Evolutionary conservation across 2,113 vertebrate species (phyloP), one percentile per base, ranked within the genome.

Genomic region (Apus apus): DNA sequence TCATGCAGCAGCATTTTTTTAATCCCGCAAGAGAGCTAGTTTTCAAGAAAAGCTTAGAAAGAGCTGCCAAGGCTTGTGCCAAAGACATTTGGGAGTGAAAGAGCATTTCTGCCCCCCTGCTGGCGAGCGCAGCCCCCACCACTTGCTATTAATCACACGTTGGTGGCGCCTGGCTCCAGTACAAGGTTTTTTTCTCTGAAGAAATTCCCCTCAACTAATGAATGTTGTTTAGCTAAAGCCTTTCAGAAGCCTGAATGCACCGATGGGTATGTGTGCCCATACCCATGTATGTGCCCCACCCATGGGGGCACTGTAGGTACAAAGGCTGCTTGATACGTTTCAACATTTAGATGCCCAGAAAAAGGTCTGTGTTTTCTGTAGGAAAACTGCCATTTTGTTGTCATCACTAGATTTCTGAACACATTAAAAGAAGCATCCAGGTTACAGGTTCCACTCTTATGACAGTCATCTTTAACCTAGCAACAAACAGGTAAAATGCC

Each of bases 21-120:
- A 89, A 76, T 95, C 67, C 74, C 14, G 1, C 50, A 57, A 70
- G 74, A 32, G 50, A 70, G 81, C 81, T 57, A 76, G 58, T 75
- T 87, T 95, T 89, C 78, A 93, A 81, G 62, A 87, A 85, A 94
- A 91, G 70, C 91, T 94, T 89, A 64, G 87, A 87, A 89, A 85
- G 74, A 89, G 58, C 78, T 91, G 78, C 62, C 14, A 54, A 86
- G 38, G 8, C 60, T 95, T 38, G 58, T 95, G 89, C 81, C 93
- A 96, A 94, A 91, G 85, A 68, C n/a, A n/a, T 57, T 89, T 79
- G 36, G 85, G 77, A 94, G 20, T 36, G 80, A 91, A 95, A 89
- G 62, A 85, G 81, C n/a, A 81, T 94, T 95, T 93, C 50, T 94
- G 40, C n/a, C 32, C 26, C 11, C 11, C 61, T 4, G 5, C 73